phyloP scores from a whole-genome alignment of 2,113 vertebrate species.

The Ariopsis seemanni region DNA sequence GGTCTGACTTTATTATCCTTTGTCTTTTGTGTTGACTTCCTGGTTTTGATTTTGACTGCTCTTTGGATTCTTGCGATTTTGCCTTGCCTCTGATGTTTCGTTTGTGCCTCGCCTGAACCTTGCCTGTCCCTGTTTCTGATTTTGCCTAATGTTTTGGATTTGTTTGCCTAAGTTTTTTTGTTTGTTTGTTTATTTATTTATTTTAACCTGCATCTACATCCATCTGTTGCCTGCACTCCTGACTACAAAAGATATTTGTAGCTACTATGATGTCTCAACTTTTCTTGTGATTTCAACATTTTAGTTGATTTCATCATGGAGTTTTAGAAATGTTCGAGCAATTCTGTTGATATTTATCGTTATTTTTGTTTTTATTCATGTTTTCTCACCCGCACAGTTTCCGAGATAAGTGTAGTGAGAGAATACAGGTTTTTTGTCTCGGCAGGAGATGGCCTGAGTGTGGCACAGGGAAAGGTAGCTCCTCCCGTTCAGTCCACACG shows the following conservation, averaged over 20 bases:
- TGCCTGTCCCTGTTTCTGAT: no score
- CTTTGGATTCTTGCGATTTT: no score
- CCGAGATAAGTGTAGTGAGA: constrained; percentile 55
- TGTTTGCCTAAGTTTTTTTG: no score
- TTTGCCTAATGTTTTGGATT: no score
- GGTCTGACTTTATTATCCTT: no score
- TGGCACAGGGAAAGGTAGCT: constrained; percentile 75
- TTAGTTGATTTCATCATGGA: background rate
- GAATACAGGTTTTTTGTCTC: constrained; percentile 59
- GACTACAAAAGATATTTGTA: background rate
- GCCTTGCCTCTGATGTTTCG: no score
- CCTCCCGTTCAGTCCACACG: constrained; percentile 61
- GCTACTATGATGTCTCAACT: background rate
- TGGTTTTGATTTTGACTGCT: no score
- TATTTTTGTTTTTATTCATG: background rate
- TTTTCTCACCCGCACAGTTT: constrained; percentile 51
- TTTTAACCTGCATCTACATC: no score
- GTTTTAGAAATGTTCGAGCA: background rate
- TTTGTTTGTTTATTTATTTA: no score
- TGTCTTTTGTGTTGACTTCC: no score
- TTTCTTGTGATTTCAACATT: background rate
- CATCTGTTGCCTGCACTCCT: no score
- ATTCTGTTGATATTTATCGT: background rate
- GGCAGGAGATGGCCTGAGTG: constrained; percentile 76
- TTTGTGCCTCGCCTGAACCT: no score